Conservation (phyloP, 2,797 vertebrate genomes). For the Tauraco hartlaubi region DNA sequence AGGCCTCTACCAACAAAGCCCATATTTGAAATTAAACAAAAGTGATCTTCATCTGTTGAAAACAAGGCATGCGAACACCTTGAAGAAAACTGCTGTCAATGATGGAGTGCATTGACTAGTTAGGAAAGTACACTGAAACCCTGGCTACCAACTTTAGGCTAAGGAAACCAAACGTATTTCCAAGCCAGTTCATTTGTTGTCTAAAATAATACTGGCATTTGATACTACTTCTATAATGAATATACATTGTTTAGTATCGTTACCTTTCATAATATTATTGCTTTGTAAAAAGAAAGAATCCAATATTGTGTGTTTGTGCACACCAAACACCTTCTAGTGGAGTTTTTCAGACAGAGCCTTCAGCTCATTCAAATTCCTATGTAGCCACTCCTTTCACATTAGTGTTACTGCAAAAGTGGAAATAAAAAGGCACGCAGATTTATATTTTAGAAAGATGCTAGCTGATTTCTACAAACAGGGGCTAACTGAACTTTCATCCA, state of each 20-base stretch:
- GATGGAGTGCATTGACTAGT: neutral
- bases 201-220: neutral
- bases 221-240: neutral
- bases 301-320: neutral
- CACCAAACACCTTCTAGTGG: neutral
- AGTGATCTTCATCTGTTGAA: neutral
- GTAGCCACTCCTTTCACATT: neutral
- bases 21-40: neutral
- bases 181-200: neutral
- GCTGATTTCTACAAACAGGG: neutral
- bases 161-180: accelerated
- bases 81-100: neutral
- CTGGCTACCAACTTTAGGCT: neutral
- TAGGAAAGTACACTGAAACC: neutral
- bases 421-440: neutral
- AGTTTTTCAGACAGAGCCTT: neutral
- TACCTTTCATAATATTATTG: neutral
- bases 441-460: neutral
- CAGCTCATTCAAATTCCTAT: neutral
- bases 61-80: neutral
- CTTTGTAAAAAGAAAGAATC: neutral
- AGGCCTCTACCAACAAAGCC: neutral
- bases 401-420: neutral
- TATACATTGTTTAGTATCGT: neutral
- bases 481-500: neutral